A percentile compares a stretch with the other conserved stretches of the same genome.
Evolutionary conservation across 2,113 vertebrate species (phyloP).

Genomic region (Mirza zaza): DNA sequence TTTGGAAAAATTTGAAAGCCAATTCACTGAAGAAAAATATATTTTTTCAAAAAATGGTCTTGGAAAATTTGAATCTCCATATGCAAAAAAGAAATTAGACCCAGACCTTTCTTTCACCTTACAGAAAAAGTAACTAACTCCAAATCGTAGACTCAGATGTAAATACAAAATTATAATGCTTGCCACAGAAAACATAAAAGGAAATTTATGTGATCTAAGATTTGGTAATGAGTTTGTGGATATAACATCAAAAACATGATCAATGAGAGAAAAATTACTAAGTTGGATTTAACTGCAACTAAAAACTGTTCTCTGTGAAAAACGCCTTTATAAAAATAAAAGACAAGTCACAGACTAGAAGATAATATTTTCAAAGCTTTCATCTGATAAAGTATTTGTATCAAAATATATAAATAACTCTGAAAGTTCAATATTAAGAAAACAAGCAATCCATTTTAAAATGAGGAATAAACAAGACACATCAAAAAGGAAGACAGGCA

Average conservation of each 20-base stretch:
- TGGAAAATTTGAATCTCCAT: neutral
- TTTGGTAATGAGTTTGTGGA: neutral
- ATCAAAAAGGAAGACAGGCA: neutral
- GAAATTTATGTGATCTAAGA: neutral
- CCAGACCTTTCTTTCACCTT: neutral
- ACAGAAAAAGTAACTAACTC: neutral
- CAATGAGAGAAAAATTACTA: neutral
- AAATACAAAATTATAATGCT: neutral
- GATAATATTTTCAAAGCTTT: neutral
- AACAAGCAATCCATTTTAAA: neutral
- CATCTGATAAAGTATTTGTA: neutral
- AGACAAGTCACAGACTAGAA: neutral
- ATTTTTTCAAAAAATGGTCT: neutral
- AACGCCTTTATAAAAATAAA: neutral
- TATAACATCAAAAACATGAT: neutral
- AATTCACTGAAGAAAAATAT: neutral
- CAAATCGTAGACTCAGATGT: neutral
- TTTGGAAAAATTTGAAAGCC: neutral
- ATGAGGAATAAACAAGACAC: neutral
- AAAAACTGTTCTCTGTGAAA: neutral
- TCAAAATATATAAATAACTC: neutral
- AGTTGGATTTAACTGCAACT: neutral
- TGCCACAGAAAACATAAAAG: neutral
- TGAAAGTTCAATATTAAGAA: neutral
- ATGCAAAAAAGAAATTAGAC: neutral